Evolutionary conservation across 2,888 invertebrate genomes (phyloP).

Genomic region (Polyploca ridens): DNA sequence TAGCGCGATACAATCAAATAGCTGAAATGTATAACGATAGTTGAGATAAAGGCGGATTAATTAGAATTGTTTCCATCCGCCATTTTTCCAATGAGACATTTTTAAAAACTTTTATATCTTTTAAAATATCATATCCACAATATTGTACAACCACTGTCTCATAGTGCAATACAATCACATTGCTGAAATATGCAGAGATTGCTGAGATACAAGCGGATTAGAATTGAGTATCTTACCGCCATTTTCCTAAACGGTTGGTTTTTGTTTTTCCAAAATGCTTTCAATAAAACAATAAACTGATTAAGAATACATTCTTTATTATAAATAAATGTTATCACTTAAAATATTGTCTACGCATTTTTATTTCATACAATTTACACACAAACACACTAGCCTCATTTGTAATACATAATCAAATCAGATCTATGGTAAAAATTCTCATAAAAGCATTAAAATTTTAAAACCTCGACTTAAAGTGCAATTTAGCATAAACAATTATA

Average conservation of each 20-base stretch:
- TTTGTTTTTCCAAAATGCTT: no score
- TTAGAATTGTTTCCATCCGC: no score
- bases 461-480: no score
- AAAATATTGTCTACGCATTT: conserved; percentile 4
- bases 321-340: conserved; percentile 7
- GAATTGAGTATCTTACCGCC: not conserved
- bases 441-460: not conserved
- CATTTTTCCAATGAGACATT: no score
- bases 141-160: not conserved
- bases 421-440: not conserved
- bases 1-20: not conserved
- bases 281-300: not conserved
- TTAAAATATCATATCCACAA: not conserved
- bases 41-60: not conserved
- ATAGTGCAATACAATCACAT: not conserved
- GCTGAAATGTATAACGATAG: not conserved
- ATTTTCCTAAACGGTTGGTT: no score
- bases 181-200: not conserved
- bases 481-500: no score
- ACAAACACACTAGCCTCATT: not conserved
- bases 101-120: no score
- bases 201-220: not conserved
- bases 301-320: conserved; percentile 2
- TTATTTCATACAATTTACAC: conserved; percentile 3
- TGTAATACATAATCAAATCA: not conserved